Base-by-base conservation (phyloP, 2,888 invertebrate species). In the Amphipoea lucens region DNA sequence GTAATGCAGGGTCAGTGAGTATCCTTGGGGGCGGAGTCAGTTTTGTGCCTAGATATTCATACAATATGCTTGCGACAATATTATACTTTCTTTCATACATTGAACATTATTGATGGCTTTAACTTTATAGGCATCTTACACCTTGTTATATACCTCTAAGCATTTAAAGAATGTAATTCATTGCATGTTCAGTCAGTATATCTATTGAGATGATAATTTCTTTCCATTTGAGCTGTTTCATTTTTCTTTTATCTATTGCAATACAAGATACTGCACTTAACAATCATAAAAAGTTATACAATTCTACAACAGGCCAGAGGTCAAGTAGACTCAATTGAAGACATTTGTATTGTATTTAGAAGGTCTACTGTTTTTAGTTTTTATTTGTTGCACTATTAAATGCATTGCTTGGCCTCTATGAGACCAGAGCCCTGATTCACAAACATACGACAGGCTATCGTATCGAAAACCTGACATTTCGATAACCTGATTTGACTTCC, bases 311-410 rank as follows among this genome's bases (percentile, higher is more conserved):
- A 65, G 77, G 57, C 20, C 70, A 71, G 20, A 65, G 73, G 20
- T 84, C 66, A 84, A 84, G 57, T 81, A 74, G 74, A 48, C 29
- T 84, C 67, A 81, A 84, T 84, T 84, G 70, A 29, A 76, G 51
- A 48, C 51, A 65, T 77, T 83, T 72, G 40, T 68, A 67, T 80
- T 68, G 62, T 17, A 20, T 76, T 40, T 67, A 42, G 48, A 71
- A 63, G 40, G 45, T 29, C 36, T 63, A 45, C 17, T 9, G 40
- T 29, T 67, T 79, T 36, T 65, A 29, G 20, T 77, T 69, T 48
- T 69, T 9, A 17, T 48, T 70, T 69, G 3, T 42, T 60, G 48
- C 29, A 36, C 0, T 36, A 45, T 7, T 1, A 23, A 12, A 40
- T 79, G 42, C 14, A 67, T 51, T 76, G 48, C 17, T n/a, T 36